Conservation (phyloP, 2,888 invertebrate species). For the Platycheirus rosarum region DNA sequence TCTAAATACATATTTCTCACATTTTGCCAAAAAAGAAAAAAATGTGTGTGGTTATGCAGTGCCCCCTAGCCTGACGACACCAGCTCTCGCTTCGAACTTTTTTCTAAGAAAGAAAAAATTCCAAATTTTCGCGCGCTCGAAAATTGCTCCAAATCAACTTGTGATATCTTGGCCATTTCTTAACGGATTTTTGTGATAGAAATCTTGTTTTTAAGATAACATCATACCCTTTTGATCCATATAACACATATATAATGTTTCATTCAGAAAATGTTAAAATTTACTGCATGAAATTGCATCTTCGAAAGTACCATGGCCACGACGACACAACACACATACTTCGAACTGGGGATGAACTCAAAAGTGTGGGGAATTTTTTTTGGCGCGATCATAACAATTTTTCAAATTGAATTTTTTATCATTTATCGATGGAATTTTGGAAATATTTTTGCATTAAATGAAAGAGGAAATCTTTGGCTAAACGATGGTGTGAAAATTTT, state of each 20-base stretch:
- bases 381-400: conserved; percentile 68
- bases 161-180: conserved; percentile 75
- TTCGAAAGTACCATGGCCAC: conserved; percentile 67
- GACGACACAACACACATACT: conserved; percentile 53
- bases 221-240: conserved; percentile 74
- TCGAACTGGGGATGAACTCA: conserved; percentile 65
- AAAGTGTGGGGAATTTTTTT: conserved; percentile 55
- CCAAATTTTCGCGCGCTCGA: conserved; percentile 80
- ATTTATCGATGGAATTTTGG: conserved; percentile 38
- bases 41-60: conserved; percentile 54
- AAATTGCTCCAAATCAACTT: conserved; percentile 76
- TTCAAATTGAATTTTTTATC: conserved; percentile 58
- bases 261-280: conserved; percentile 75
- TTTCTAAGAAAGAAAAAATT: conserved; percentile 34
- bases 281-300: conserved; percentile 75
- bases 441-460: conserved; percentile 27
- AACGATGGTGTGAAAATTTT: conserved; percentile 44
- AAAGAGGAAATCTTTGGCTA: conserved; percentile 36
- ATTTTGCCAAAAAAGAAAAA: conserved; percentile 21
- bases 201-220: conserved; percentile 78
- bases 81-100: conserved; percentile 54
- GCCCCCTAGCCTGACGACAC: conserved; percentile 70
- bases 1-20: not conserved
- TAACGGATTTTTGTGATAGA: conserved; percentile 76
- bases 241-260: conserved; percentile 66